Evolutionary conservation across 2,113 vertebrate species (phyloP).

Genomic region (Acrocephalus kingi): DNA sequence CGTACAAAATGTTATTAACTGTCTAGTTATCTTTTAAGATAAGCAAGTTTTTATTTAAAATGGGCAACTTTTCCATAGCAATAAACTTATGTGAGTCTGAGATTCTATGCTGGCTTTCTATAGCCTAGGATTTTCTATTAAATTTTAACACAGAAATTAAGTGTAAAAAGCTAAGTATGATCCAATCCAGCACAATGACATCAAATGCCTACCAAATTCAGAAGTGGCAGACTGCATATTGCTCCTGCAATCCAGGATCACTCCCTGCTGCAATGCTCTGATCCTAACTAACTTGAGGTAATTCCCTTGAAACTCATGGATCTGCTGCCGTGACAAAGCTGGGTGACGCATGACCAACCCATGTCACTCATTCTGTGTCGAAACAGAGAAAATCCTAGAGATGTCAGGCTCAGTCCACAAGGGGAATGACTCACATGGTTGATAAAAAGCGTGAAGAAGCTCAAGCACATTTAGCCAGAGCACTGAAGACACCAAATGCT

Average conservation of each 20-base stretch:
- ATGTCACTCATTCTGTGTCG: neutral
- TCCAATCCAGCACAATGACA: neutral
- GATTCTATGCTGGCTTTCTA: neutral
- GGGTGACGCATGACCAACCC: neutral
- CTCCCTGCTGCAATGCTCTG: neutral
- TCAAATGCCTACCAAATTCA: neutral
- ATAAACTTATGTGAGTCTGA: neutral
- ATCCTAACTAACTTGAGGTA: neutral
- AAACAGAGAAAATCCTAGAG: neutral
- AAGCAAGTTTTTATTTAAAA: neutral
- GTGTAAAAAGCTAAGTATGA: neutral
- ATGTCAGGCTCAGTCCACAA: neutral
- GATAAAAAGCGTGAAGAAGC: neutral
- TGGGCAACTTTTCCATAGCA: neutral
- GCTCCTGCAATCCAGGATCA: neutral
- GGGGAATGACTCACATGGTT: neutral
- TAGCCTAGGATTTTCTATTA: neutral
- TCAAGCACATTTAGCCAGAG: neutral
- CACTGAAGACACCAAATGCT: neutral
- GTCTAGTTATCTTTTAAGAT: neutral
- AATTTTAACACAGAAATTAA: neutral
- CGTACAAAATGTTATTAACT: fast-evolving
- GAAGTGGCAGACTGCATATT: neutral
- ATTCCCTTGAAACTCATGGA: neutral
- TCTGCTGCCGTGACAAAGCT: neutral